Percentiles rank a stretch among this genome's conserved stretches.
phyloP scores from a whole-genome alignment of 2,888 invertebrate genomes.

The Yponomeuta malinellus region DNA sequence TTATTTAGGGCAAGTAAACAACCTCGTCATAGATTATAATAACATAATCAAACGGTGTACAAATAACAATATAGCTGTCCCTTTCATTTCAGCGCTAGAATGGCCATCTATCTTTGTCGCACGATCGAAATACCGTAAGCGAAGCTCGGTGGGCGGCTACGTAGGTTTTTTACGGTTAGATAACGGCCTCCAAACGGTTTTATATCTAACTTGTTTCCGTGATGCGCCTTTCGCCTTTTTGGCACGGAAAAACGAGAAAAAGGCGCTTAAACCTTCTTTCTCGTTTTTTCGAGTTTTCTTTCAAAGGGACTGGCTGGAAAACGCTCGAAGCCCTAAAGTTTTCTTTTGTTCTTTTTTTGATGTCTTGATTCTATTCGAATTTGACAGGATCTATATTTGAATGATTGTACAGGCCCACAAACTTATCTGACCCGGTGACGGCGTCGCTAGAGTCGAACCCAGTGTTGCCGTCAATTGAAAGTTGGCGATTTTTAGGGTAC shows the following conservation, averaged over 20 bases:
- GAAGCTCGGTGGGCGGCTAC: constrained; percentile 52
- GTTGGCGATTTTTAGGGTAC: no score
- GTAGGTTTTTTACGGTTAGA: constrained; percentile 67
- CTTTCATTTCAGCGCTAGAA: constrained; percentile 34
- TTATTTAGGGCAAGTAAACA: constrained; percentile 13
- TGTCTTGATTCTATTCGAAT: neutral
- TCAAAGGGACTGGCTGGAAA: neutral
- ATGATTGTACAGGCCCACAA: no score
- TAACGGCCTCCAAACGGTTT: constrained; percentile 57
- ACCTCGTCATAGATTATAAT: constrained; percentile 11
- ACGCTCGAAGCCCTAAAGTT: neutral
- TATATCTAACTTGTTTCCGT: constrained; percentile 46
- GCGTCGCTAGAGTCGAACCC: no score
- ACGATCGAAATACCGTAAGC: constrained; percentile 71
- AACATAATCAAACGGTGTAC: constrained; percentile 26
- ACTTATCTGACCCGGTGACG: no score
- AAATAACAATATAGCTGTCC: constrained; percentile 40
- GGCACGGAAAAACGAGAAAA: constrained; percentile 30
- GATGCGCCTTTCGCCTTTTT: constrained; percentile 50
- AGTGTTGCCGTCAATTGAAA: no score
- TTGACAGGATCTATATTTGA: neutral
- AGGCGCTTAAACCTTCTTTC: constrained; percentile 14
- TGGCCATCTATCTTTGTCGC: constrained; percentile 41
- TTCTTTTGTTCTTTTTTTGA: neutral
- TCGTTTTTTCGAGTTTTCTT: neutral